phyloP scores from a whole-genome alignment of 1,140 invertebrate species.

The Ridgeia piscesae region DNA sequence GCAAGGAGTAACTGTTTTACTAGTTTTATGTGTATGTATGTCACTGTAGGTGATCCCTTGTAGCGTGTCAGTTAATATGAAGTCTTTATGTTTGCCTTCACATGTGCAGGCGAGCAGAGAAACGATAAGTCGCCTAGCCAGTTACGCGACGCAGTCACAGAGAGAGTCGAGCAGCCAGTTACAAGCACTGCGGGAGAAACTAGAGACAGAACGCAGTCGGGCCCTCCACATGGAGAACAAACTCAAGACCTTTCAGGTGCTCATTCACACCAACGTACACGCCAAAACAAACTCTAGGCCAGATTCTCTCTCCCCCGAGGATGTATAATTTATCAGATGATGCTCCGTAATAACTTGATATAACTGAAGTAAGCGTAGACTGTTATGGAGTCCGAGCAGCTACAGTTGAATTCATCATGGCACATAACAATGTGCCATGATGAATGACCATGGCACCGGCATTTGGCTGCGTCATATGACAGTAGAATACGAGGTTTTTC shows the following conservation, averaged over 20 bases:
- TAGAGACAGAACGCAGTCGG: conserved; percentile 5
- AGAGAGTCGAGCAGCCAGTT: neutral
- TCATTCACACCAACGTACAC: neutral
- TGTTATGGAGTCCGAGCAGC: too few species aligned
- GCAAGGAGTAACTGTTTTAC: too few species aligned
- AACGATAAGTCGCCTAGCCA: conserved; percentile 1
- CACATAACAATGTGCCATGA: too few species aligned
- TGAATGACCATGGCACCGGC: too few species aligned
- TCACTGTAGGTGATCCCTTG: too few species aligned
- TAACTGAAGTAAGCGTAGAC: neutral
- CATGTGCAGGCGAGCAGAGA: neutral
- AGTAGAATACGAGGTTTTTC: too few species aligned
- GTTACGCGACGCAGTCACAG: neutral
- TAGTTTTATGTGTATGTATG: too few species aligned
- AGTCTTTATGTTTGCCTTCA: neutral
- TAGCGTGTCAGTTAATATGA: too few species aligned
- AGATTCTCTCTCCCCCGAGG: neutral
- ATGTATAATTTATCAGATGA: neutral
- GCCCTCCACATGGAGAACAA: conserved; percentile 14
- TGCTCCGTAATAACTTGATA: neutral
- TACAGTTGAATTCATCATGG: neutral
- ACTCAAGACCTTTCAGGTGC: conserved; percentile 12
- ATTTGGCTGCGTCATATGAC: too few species aligned
- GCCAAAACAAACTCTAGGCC: neutral
- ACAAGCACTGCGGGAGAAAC: neutral